phyloP scores from a whole-genome alignment of 1,140 invertebrate genomes.

The Tetramorium alpestre region DNA sequence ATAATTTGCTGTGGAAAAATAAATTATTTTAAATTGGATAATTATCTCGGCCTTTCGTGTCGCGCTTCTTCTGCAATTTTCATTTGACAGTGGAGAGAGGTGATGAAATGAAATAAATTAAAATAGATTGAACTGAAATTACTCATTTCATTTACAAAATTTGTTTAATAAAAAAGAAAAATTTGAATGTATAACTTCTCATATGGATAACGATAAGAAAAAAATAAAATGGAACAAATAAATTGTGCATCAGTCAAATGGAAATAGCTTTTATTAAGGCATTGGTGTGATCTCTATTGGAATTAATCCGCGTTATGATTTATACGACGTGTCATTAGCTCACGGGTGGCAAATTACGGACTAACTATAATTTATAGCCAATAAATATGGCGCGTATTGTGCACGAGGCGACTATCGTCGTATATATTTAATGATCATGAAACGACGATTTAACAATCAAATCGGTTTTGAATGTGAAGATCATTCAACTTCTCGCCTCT shows the following conservation, averaged over 20 bases:
- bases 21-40: neutral
- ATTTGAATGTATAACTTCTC: neutral
- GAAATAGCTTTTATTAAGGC: neutral
- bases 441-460: constrained; percentile 40
- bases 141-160: neutral
- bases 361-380: constrained; percentile 60
- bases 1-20: neutral
- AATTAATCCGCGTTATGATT: constrained; percentile 45
- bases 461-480: neutral
- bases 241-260: neutral
- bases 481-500: neutral
- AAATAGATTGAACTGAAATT: no score
- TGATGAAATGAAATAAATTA: neutral
- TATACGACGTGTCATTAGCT: constrained; percentile 53
- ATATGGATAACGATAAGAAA: neutral
- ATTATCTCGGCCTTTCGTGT: neutral
- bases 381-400: constrained; percentile 50
- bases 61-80: neutral
- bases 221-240: neutral
- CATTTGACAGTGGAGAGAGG: neutral
- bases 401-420: neutral
- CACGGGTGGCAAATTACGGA: constrained; percentile 51
- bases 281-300: neutral
- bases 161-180: neutral
- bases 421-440: constrained; percentile 19